Percentiles rank a stretch among this genome's conserved stretches.
Conservation (phyloP, 2,797 vertebrate species). For the Tolypeutes matacus region DNA sequence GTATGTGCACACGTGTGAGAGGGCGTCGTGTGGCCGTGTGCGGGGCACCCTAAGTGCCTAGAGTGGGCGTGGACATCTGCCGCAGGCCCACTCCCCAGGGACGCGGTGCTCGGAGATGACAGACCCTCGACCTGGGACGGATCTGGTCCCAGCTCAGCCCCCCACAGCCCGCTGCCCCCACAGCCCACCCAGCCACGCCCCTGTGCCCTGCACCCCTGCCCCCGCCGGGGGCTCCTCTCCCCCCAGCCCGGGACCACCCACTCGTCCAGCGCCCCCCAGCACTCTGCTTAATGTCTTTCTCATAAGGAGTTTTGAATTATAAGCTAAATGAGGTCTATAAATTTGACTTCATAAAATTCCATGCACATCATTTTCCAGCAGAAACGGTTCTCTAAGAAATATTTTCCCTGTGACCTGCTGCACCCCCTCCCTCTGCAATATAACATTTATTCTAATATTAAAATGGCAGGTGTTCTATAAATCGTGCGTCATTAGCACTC, state of each 20-base stretch:
- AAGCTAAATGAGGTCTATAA: constrained; percentile 90
- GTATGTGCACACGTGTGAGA: too few relatives aligned
- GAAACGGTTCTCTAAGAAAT: constrained; percentile 90
- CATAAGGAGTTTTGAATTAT: constrained; percentile 90
- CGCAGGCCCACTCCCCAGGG: neutral
- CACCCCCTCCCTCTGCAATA: constrained; percentile 86
- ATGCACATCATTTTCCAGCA: constrained; percentile 87
- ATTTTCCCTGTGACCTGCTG: constrained; percentile 88
- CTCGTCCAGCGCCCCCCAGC: constrained; percentile 56
- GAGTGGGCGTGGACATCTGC: accelerated
- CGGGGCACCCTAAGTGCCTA: accelerated
- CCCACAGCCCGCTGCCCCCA: too few relatives aligned
- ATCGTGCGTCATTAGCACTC: constrained; percentile 93
- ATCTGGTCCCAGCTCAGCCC: neutral
- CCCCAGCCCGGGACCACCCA: constrained; percentile 66
- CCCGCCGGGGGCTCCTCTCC: neutral
- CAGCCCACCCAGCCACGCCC: accelerated
- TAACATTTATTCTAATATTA: constrained; percentile 95
- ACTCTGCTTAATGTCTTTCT: constrained; percentile 89
- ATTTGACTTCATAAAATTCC: constrained; percentile 90
- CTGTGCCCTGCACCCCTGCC: accelerated
- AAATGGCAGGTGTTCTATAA: constrained; percentile 94
- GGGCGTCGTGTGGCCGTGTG: neutral
- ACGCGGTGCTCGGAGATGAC: accelerated
- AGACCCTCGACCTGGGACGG: too few relatives aligned